These are phyloP conservation scores for Alectoris magna DNA, from an alignment of 2,797 vertebrate species.

Conservation along the genomic window DNA sequence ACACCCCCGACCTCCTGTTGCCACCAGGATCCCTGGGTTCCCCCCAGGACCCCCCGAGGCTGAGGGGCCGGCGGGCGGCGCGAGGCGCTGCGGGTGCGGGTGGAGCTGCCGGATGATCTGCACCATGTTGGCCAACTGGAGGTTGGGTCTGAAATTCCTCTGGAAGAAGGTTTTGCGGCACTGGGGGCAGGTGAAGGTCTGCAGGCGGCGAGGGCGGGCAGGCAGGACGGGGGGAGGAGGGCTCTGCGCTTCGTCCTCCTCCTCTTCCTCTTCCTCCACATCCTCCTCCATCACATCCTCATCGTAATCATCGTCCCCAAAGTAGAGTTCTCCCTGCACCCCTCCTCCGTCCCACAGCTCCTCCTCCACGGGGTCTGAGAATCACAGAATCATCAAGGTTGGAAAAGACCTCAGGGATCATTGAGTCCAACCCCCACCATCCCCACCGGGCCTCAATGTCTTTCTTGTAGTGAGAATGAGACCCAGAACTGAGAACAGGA, in stretches of 20 bases:
- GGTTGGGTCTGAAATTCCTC: slow-evolving; percentile 77
- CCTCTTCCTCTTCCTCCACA: slow-evolving; percentile 70
- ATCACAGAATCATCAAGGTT: too few relatives aligned
- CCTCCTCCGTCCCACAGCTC: slow-evolving; percentile 17
- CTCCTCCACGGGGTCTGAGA: slow-evolving; percentile 55
- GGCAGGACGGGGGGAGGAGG: neutral
- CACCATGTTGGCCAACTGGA: slow-evolving; percentile 81
- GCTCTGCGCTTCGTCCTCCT: slow-evolving; percentile 60
- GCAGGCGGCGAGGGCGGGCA: slow-evolving; percentile 46
- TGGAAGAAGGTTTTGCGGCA: slow-evolving; percentile 75
- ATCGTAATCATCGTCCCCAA: slow-evolving; percentile 66
- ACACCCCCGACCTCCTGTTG: neutral
- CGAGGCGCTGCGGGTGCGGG: slow-evolving; percentile 31
- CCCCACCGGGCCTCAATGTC: too few relatives aligned
- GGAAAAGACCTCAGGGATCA: too few relatives aligned
- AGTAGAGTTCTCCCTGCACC: neutral
- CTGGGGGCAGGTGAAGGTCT: slow-evolving; percentile 76
- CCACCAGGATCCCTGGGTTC: neutral
- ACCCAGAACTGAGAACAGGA: too few relatives aligned
- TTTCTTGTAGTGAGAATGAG: too few relatives aligned
- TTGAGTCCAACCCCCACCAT: too few relatives aligned
- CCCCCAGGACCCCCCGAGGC: neutral
- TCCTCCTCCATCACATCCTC: slow-evolving; percentile 75
- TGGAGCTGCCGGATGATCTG: slow-evolving; percentile 78
- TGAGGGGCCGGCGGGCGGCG: fast-evolving